Evolutionary conservation across 2,888 invertebrate species (phyloP), one percentile per base, ranked within the genome.

Genomic region (Galerucella pusilla): DNA sequence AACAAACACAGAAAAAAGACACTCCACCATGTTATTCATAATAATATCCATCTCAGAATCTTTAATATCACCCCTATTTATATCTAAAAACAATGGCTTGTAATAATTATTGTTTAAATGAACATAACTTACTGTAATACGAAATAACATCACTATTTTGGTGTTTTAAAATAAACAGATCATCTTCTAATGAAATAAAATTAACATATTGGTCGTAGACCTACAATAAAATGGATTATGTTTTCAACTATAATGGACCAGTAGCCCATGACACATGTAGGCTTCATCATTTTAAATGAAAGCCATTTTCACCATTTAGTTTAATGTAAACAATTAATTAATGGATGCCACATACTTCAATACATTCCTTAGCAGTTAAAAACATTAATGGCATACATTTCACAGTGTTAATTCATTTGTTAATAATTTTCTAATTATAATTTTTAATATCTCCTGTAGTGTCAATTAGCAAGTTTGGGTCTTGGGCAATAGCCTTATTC

Each of bases 161-260:
- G 88, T 98, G 97, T 85, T 96, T 94, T 84, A 98, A 89, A 71
- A 96, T 92, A 88, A 99, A 99, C 87, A 99, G 92, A 86, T 99
- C 98, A 88, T 99, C 98, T 89, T 99, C 99, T 79, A 99, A 89
- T 65, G 97, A 95, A 82, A 99, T 98, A 84, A 99, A 99, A 89
- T 99, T 99, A 71, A 99, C 91, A 90, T 99, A 99, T 88, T 99
- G 99, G 88, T 99, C 99, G 89, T 93, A 98, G 14, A 99, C 92
- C 92, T 93, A 81, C 28, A 88, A 83, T 68, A 70, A 20, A 49
- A 46, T 45, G 11, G 57, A 68, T 49, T n/a, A 72, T 7, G 16
- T 46, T 35, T 61, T 49, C 54, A 63, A 11, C n/a, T 59, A 67
- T 35, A 60, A 64, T 68, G 12, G 20, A 75, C 20, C 4, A 28